A percentile compares a stretch with the other conserved stretches of the same genome.
phyloP scores from a whole-genome alignment of 1,140 invertebrate genomes.

The Lepidurus apus region DNA sequence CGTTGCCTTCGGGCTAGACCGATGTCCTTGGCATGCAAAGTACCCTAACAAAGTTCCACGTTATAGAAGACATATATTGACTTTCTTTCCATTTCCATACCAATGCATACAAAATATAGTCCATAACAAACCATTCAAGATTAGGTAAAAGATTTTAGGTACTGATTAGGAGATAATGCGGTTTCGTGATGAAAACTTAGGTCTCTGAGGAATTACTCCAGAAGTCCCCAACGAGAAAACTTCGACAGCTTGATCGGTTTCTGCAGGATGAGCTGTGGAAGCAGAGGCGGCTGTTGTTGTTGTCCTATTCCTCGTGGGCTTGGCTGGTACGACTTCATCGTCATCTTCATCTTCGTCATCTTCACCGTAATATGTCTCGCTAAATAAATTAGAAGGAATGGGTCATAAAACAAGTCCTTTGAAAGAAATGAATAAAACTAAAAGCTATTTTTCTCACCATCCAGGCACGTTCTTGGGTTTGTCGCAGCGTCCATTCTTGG shows the following conservation, averaged over 20 bases:
- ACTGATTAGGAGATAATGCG: neutral
- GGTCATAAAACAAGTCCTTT: neutral
- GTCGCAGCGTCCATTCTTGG: slow-evolving; percentile 45
- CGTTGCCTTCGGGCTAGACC: neutral
- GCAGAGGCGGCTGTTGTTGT: neutral
- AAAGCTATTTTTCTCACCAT: slow-evolving; percentile 42
- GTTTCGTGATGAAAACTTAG: neutral
- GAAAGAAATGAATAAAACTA: neutral
- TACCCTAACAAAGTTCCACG: neutral
- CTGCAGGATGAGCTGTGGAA: neutral
- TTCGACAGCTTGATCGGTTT: neutral
- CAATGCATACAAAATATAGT: neutral
- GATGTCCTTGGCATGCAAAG: neutral
- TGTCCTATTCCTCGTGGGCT: neutral
- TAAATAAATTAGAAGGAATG: neutral
- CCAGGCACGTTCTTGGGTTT: slow-evolving; percentile 45
- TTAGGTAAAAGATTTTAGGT: neutral
- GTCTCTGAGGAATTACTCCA: neutral
- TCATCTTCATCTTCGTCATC: slow-evolving; percentile 32
- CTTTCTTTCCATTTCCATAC: neutral
- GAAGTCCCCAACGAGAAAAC: neutral
- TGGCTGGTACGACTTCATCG: neutral
- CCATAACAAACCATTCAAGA: neutral
- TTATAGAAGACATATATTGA: neutral
- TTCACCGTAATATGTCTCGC: slow-evolving; percentile 32